Conservation (phyloP, 1,140 invertebrate species). For the Colletes latitarsis region DNA sequence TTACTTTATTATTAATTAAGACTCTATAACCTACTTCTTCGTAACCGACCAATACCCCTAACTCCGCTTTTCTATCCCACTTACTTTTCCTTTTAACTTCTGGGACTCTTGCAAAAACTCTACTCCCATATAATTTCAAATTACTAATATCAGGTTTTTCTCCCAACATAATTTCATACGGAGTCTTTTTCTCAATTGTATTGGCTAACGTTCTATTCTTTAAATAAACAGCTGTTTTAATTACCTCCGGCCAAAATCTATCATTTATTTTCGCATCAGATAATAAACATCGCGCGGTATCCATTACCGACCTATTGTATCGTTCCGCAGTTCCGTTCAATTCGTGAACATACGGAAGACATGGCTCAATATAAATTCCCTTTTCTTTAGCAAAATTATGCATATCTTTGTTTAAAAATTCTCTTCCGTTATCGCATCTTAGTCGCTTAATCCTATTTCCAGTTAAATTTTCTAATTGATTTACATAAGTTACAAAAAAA, state of each 20-base stretch:
- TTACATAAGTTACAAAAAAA: not conserved
- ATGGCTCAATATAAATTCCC: constrained; percentile 24
- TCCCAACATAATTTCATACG: constrained; percentile 44
- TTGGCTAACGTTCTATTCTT: constrained; percentile 63
- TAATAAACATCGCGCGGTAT: constrained; percentile 41
- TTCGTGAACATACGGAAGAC: constrained; percentile 43
- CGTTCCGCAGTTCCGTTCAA: constrained; percentile 40
- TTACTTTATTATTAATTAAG: constrained; percentile 46
- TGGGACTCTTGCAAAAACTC: constrained; percentile 45
- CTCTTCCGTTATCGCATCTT: constrained; percentile 3
- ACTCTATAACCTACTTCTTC: constrained; percentile 39
- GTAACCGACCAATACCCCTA: constrained; percentile 44
- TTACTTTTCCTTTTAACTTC: constrained; percentile 41
- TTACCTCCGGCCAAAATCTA: constrained; percentile 4
- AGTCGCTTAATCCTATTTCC: not conserved
- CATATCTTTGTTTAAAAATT: constrained; percentile 24
- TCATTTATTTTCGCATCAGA: constrained; percentile 30
- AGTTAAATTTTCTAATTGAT: not conserved
- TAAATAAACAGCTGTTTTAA: not conserved
- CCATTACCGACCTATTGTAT: constrained; percentile 38
- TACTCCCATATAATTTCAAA: constrained; percentile 49
- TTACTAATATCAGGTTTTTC: constrained; percentile 39
- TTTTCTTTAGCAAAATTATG: not conserved
- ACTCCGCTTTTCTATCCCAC: constrained; percentile 48
- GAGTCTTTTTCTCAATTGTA: constrained; percentile 21